phyloP scores from a whole-genome alignment of 2,888 invertebrate genomes.

The Mesorhabditis spiculigera region DNA sequence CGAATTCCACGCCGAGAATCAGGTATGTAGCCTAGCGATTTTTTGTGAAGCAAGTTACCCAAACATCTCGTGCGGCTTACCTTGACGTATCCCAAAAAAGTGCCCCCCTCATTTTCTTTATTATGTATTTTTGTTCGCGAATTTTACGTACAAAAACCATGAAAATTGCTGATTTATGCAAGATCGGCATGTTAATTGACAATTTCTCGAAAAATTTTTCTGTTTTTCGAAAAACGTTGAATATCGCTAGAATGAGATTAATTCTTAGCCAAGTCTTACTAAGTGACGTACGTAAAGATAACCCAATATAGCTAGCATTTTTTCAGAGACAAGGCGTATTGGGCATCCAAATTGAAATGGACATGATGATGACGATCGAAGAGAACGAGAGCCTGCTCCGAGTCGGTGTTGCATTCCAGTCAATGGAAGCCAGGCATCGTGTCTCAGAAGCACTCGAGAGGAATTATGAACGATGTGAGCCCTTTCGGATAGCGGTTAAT shows the following conservation, averaged over 20 bases:
- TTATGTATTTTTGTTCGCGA: too few relatives aligned
- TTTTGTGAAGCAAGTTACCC: not conserved
- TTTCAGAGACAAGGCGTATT: constrained; percentile 84
- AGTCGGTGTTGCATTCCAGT: constrained; percentile 76
- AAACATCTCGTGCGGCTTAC: too few relatives aligned
- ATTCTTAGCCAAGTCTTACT: not conserved
- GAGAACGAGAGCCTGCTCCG: constrained; percentile 88
- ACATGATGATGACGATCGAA: constrained; percentile 88
- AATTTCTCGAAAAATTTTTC: too few relatives aligned
- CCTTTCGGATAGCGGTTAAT: constrained; percentile 3
- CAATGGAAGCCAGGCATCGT: constrained; percentile 58
- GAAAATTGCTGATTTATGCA: too few relatives aligned
- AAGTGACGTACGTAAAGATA: not conserved
- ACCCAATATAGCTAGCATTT: not conserved
- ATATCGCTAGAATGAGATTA: not conserved
- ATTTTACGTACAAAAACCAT: too few relatives aligned
- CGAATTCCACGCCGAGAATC: constrained; percentile 94
- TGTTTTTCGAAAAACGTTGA: too few relatives aligned
- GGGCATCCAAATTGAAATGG: constrained; percentile 98
- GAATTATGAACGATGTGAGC: constrained; percentile 56
- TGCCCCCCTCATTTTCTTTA: too few relatives aligned
- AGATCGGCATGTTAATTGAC: too few relatives aligned
- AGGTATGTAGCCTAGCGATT: constrained; percentile 69
- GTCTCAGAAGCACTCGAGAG: constrained; percentile 58
- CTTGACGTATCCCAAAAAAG: too few relatives aligned